Evolutionary conservation across 1,140 invertebrate species (phyloP).

Genomic region (Orchesella cincta): DNA sequence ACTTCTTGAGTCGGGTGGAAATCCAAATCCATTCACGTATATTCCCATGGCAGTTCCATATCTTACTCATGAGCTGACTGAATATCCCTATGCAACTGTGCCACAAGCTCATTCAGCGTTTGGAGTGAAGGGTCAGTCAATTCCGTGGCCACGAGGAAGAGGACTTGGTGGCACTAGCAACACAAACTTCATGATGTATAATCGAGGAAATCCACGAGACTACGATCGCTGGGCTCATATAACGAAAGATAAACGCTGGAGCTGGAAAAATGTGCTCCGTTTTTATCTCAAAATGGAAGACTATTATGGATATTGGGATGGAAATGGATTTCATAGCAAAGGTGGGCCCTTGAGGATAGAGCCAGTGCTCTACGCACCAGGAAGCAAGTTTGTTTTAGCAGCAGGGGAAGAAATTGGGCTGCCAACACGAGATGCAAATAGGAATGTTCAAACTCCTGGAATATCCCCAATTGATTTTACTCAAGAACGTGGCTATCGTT

Average conservation of each 20-base stretch:
- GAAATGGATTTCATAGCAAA: not conserved
- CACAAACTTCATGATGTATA: too few relatives aligned
- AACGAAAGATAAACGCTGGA: not conserved
- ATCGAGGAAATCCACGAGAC: not conserved
- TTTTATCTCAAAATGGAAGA: not conserved
- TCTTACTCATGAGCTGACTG: not conserved
- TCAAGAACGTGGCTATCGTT: not conserved
- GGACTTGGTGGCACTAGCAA: too few relatives aligned
- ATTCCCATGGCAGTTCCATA: not conserved
- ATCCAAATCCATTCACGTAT: not conserved
- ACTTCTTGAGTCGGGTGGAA: constrained; percentile 10
- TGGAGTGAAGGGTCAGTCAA: constrained; percentile 31
- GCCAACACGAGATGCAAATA: not conserved
- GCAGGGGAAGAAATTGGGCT: not conserved
- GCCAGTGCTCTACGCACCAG: not conserved
- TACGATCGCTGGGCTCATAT: not conserved
- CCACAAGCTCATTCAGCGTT: constrained; percentile 38
- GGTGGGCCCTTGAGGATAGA: not conserved
- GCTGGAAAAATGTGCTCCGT: not conserved
- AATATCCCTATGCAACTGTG: constrained; percentile 34
- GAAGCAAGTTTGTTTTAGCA: not conserved
- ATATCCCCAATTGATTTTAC: not conserved
- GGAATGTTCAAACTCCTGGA: not conserved
- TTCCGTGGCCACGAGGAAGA: too few relatives aligned
- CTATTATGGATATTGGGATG: too few relatives aligned